Conservation (phyloP, 2,888 invertebrate species). For the Drosophila lutescens region DNA sequence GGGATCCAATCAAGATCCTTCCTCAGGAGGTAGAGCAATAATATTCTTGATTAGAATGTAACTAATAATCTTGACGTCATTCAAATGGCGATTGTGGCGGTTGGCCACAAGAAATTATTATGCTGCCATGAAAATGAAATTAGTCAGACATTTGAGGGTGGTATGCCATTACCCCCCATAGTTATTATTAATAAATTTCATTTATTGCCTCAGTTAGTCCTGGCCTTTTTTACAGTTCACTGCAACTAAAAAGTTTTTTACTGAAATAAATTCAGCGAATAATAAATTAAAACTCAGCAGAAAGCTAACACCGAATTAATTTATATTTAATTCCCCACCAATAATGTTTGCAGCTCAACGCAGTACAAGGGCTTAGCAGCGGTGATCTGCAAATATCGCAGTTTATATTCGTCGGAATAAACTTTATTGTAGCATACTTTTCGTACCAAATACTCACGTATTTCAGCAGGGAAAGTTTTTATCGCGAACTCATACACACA, state of each 20-base stretch:
- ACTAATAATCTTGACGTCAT: too few relatives aligned
- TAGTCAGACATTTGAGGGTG: neutral
- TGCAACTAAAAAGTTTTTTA: neutral
- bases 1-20: neutral
- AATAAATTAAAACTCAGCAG: neutral
- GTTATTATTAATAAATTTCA: neutral
- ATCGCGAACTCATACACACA: constrained; percentile 38
- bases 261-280: neutral
- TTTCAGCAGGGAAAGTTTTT: constrained; percentile 50
- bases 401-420: constrained; percentile 17
- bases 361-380: neutral
- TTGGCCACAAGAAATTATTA: rapidly evolving
- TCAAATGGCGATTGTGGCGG: neutral
- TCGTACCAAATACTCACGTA: constrained; percentile 42
- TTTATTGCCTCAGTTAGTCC: neutral
- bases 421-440: constrained; percentile 58
- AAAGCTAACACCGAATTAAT: constrained; percentile 6
- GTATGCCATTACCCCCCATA: too few relatives aligned
- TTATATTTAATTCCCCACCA: constrained; percentile 6
- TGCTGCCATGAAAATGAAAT: neutral
- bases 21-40: neutral
- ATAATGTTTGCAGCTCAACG: neutral
- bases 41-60: neutral
- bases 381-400: constrained; percentile 25
- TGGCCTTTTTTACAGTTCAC: neutral